Conservation (phyloP, 2,888 invertebrate species). For the Cephus pulcher region DNA sequence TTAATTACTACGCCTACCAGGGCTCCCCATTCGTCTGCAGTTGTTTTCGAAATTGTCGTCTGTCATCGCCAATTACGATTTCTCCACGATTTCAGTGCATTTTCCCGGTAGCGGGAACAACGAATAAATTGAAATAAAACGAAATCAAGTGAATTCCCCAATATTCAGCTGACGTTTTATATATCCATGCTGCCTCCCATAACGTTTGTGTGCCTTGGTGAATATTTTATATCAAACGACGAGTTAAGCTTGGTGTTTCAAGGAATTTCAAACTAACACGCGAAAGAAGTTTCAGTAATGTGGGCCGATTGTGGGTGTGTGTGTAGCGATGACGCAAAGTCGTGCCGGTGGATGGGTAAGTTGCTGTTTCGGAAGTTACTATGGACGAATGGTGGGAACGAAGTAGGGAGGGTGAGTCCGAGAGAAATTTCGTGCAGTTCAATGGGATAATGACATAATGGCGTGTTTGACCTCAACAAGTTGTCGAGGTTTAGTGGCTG, state of each 20-base stretch:
- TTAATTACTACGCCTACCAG: slow-evolving; percentile 34
- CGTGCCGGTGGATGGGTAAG: background rate
- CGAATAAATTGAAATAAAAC: background rate
- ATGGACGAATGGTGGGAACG: background rate
- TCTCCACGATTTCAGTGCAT: background rate
- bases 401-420: background rate
- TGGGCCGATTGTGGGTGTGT: background rate
- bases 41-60: background rate
- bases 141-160: background rate
- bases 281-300: background rate
- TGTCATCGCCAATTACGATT: background rate
- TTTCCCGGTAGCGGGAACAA: too few relatives aligned
- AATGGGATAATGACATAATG: slow-evolving; percentile 34
- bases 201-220: too few relatives aligned
- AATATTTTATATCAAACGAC: too few relatives aligned
- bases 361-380: background rate
- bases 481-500: slow-evolving; percentile 23
- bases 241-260: background rate
- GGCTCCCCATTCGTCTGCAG: background rate
- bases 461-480: slow-evolving; percentile 35
- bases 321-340: background rate
- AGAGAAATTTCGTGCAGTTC: slow-evolving; percentile 13
- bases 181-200: too few relatives aligned
- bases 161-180: too few relatives aligned
- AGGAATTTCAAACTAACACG: background rate